A percentile compares a stretch with the other conserved stretches of the same genome.
Evolutionary conservation across 2,888 invertebrate genomes (phyloP).

Genomic region (Ophraella communa): DNA sequence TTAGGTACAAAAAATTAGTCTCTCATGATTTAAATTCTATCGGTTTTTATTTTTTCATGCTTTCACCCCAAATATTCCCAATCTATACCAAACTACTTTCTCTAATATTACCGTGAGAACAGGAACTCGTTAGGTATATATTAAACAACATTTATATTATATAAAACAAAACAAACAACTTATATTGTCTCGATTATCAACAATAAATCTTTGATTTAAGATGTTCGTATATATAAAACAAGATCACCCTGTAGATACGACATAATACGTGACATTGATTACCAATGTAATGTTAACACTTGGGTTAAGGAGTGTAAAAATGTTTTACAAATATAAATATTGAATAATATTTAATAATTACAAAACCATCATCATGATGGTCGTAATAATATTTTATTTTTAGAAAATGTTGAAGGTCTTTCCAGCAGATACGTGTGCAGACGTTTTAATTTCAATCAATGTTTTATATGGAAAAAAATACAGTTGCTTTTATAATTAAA

Average conservation of each 20-base stretch:
- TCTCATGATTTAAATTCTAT: too few relatives aligned
- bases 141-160: too few relatives aligned
- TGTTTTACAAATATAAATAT: background rate
- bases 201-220: too few relatives aligned
- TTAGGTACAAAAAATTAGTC: too few relatives aligned
- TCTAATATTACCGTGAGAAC: slow-evolving; percentile 1
- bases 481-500: too few relatives aligned
- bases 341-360: slow-evolving; percentile 2
- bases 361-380: background rate
- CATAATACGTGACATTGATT: background rate
- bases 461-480: too few relatives aligned
- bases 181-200: too few relatives aligned
- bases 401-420: background rate
- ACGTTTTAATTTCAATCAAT: too few relatives aligned
- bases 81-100: background rate
- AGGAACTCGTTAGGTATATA: background rate
- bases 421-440: background rate
- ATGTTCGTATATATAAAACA: too few relatives aligned
- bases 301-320: background rate
- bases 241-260: background rate
- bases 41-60: background rate
- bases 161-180: too few relatives aligned
- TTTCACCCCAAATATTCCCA: background rate
- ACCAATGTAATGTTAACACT: too few relatives aligned
- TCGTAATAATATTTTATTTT: background rate